These are phyloP conservation scores for Chrysoperla carnea DNA, from an alignment of 1,140 invertebrate species.

Conservation along the genomic window DNA sequence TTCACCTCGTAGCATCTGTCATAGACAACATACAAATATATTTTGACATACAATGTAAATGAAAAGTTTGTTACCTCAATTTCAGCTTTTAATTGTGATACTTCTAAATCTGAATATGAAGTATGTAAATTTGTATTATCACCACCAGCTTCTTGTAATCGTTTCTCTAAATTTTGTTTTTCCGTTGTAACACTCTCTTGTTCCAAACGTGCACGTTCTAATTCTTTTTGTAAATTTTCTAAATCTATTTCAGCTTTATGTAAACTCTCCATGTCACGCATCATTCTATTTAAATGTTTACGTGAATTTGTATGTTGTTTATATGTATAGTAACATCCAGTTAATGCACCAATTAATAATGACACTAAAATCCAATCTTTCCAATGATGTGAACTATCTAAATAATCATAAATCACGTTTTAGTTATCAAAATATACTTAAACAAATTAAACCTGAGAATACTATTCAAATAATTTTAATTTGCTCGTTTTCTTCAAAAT, in stretches of 20 bases:
- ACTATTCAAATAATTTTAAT: too few relatives aligned
- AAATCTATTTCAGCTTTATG: conserved; percentile 76
- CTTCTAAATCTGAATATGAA: conserved; percentile 63
- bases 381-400: conserved; percentile 55
- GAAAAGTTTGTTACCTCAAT: conserved; percentile 40
- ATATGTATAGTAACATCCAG: conserved; percentile 81
- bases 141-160: conserved; percentile 46
- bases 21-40: not conserved
- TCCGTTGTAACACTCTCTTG: conserved; percentile 63
- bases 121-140: conserved; percentile 39
- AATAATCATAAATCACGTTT: conserved; percentile 9
- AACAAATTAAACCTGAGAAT: not conserved
- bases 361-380: conserved; percentile 79
- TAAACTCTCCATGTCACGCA: conserved; percentile 82
- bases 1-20: conserved; percentile 55
- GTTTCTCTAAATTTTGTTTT: conserved; percentile 64
- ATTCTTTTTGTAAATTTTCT: conserved; percentile 62
- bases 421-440: conserved; percentile 1
- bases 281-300: conserved; percentile 70
- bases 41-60: conserved; percentile 3
- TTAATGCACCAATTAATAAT: conserved; percentile 61
- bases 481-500: too few relatives aligned
- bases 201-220: conserved; percentile 31
- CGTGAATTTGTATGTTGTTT: conserved; percentile 76
- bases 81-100: conserved; percentile 63